Evolutionary conservation across 2,797 vertebrate species (phyloP).

Genomic region (Centroberyx gerrardi): DNA sequence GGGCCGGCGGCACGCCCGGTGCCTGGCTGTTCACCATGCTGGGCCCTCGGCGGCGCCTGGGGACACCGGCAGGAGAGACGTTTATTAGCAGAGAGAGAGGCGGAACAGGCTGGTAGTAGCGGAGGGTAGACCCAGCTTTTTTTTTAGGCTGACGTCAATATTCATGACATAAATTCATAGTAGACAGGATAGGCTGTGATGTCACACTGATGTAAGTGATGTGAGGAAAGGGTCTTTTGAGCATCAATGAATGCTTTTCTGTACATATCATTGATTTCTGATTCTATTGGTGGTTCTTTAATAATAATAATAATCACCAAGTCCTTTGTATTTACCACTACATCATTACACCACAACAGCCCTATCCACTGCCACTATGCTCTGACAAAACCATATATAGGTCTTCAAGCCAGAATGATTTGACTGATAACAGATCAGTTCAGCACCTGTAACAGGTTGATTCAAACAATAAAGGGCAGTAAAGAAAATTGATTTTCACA

Average conservation of each 20-base stretch:
- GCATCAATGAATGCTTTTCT: no score
- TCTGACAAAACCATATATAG: slow-evolving; percentile 1
- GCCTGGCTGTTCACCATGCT: slow-evolving; percentile 87
- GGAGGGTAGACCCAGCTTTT: background rate
- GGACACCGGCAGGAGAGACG: slow-evolving; percentile 6
- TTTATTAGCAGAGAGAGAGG: background rate
- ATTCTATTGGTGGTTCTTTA: no score
- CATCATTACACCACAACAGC: background rate
- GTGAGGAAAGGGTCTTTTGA: no score
- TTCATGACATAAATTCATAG: no score
- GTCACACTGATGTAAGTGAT: no score
- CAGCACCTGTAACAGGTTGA: slow-evolving; percentile 21
- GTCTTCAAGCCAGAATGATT: background rate
- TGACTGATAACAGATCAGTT: slow-evolving; percentile 4
- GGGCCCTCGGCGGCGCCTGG: slow-evolving; percentile 47
- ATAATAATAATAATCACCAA: no score
- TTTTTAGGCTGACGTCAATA: background rate
- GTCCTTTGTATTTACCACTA: background rate
- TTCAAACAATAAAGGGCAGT: background rate
- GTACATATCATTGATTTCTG: no score
- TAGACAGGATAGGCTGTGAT: no score
- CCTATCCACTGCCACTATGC: background rate
- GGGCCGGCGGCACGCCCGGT: slow-evolving; percentile 69
- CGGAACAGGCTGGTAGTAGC: no score
- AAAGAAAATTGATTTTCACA: background rate